Evolutionary conservation across 2,797 vertebrate species (phyloP), one percentile per base, ranked within the genome.

Genomic region (Phyllotis vaccarum): DNA sequence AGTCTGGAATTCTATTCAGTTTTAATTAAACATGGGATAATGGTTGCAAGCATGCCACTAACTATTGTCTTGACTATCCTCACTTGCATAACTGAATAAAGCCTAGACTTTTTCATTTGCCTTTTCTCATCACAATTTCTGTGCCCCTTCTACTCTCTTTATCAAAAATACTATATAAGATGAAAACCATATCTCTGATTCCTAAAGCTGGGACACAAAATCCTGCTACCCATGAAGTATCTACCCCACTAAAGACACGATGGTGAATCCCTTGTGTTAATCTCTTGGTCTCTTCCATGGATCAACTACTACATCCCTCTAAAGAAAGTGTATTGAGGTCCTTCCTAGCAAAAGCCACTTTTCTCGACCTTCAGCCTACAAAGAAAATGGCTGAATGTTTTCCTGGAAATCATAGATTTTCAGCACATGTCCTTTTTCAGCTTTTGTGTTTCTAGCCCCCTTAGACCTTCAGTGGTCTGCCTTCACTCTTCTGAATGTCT

Each of bases 11-110:
- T 43, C 27, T 34, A 17, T 16, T 46, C 52, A 80, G 66, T 72
- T 96, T 21, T 17, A 91, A 85, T 37, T 79, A 83, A 78, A 66
- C 58, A 46, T 9, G n/a, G 90, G 11, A 62, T 10, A 81, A 91
- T 29, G n/a, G 11, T 78, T 80, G 56, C 31, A 12, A 17, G 93
- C 66, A 56, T 62, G 16, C 5, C 11, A 90, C n/a, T 24, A 66
- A 11, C 27, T 24, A 7, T 68, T 6, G 40, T 72, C 46, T 91
- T 19, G 22, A 70, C 49, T 90, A 46, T 29, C 8, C 5, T 14
- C n/a, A 31, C 2, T 27, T 60, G 22, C 22, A 10, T 78, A 58
- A 86, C 34, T 72, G 83, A 9, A 66, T 40, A 60, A 88, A 29
- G 17, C 24, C 2, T 34, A 21, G 21, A 13, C 2, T 54, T 74